phyloP scores from a whole-genome alignment of 2,113 vertebrate genomes.

The Mormyrus lacerda region DNA sequence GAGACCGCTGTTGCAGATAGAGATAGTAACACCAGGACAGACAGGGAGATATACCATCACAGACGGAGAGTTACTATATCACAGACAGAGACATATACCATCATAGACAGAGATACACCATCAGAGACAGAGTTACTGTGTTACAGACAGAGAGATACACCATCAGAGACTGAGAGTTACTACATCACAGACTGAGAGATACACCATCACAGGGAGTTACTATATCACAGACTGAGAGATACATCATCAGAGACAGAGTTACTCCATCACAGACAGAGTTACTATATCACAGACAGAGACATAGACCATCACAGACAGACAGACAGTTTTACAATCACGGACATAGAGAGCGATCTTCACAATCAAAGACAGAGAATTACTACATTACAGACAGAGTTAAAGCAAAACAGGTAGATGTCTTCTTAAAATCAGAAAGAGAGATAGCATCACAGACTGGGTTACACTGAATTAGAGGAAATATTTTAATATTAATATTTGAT shows the following conservation, averaged over 20 bases:
- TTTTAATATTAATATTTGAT: background rate
- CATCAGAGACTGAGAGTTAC: too few species aligned
- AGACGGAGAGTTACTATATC: too few species aligned
- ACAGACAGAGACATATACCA: too few species aligned
- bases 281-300: background rate
- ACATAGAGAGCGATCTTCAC: background rate
- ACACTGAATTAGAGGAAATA: background rate
- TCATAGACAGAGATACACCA: too few species aligned
- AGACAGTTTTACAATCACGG: background rate
- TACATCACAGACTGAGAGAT: too few species aligned
- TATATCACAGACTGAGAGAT: background rate
- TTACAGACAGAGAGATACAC: too few species aligned
- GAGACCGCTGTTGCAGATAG: background rate
- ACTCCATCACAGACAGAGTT: background rate
- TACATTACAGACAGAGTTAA: background rate
- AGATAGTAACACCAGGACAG: background rate
- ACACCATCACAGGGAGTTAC: background rate
- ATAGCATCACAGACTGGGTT: background rate
- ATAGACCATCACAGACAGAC: too few species aligned
- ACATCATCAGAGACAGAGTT: background rate
- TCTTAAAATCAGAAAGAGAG: background rate
- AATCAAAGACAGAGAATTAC: background rate
- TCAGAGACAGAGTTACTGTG: too few species aligned
- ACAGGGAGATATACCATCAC: background rate
- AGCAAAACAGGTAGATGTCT: background rate